Base-by-base conservation (phyloP, 2,113 vertebrate species). In the Pycnonotus jocosus region DNA sequence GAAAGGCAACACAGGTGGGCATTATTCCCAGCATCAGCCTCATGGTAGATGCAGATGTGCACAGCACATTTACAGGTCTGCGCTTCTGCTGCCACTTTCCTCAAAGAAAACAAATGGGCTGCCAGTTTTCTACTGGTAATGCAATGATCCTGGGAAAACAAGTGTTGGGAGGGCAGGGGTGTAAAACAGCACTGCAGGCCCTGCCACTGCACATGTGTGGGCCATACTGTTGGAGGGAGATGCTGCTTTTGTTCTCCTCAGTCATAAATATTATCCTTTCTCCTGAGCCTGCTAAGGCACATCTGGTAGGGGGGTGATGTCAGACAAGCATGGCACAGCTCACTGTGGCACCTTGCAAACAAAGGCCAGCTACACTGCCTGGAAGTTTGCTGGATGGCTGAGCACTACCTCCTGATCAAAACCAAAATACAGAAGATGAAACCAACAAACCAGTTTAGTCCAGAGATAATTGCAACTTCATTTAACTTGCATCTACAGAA, bases 401-500 rank as follows among this genome's bases (percentile, higher is more conserved):
- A 92, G 44, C 45, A 13, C 27, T 60, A 81, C n/a, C 25, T 0
- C 0, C n/a, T 40, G 44, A 85, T 69, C 2, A 14, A 91, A 91
- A 92, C 38, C 2, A 5, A 57, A 88, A 77, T 17, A 45, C n/a
- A 66, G 58, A 79, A 86, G 1, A 68, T 0, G 9, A 90, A 61
- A 79, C 48, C 38, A 89, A 87, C 30, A 68, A 38, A 85, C 31
- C 40, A 76, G 37, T 48, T 85, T n/a, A 35, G 35, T 19, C 28
- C 62, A 70, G 42, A 68, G 35, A 74, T 45, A 94, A 91, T 80
- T 72, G 69, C 12, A 76, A 44, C 18, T 87, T 72, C 30, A 79
- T 85, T 83, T 77, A 90, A 83, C 56, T 51, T 48, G 40, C 82
- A 60, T 60, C 71, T 88, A 58, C 35, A 88, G 66, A 58, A 82